Evolutionary conservation across 2,888 invertebrate species (phyloP).

Genomic region (Mylabris sibirica): DNA sequence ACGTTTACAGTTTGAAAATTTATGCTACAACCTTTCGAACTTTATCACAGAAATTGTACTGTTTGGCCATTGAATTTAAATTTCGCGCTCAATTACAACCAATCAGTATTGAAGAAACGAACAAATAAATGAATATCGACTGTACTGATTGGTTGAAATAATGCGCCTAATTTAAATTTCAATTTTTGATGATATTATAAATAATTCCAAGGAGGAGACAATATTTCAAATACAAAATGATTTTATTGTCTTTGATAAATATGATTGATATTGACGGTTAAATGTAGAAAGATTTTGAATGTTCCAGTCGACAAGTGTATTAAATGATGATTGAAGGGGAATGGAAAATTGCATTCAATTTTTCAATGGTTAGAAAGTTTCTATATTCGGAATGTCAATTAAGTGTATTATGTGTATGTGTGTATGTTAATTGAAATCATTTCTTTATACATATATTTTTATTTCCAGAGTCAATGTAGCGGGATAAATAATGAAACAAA

Average conservation of each 20-base stretch:
- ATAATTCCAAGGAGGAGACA: constrained; percentile 10
- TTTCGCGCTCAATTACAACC: no score
- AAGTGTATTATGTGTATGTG: not conserved
- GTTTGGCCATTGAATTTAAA: no score
- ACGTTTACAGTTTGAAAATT: constrained; percentile 37
- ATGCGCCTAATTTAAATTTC: not conserved
- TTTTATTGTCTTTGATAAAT: constrained; percentile 13
- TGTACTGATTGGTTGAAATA: no score
- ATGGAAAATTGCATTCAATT: not conserved
- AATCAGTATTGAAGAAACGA: no score
- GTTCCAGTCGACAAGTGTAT: not conserved
- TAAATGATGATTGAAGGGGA: not conserved
- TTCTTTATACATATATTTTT: constrained; percentile 15
- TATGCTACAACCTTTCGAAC: constrained; percentile 36
- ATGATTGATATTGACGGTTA: constrained; percentile 33
- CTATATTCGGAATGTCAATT: not conserved
- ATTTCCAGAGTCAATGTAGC: not conserved
- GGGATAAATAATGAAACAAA: not conserved
- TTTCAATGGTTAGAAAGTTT: not conserved
- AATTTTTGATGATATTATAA: no score
- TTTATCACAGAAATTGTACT: not conserved
- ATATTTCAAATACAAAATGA: constrained; percentile 15
- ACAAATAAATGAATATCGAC: no score
- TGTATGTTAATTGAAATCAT: not conserved
- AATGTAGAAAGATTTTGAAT: constrained; percentile 15